Conservation (phyloP, 1,140 invertebrate species). For the Drosophila baimaii region DNA sequence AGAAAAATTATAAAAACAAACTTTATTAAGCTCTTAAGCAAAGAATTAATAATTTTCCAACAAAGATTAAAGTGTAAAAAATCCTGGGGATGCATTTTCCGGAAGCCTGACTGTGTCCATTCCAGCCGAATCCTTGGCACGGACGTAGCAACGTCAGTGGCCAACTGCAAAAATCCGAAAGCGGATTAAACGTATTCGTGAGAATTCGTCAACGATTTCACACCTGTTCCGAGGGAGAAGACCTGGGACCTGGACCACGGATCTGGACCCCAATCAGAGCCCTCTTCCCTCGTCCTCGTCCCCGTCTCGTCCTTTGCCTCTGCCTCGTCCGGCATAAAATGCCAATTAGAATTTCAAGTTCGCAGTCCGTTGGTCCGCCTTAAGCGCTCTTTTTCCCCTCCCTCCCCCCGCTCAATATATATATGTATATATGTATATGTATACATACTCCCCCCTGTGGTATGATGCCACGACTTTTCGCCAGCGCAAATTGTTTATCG, state of each 20-base stretch:
- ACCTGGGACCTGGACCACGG: slow-evolving; percentile 9
- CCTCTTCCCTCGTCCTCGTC: neutral
- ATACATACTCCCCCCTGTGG: slow-evolving; percentile 9
- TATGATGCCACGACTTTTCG: slow-evolving; percentile 36
- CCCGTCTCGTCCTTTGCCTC: neutral
- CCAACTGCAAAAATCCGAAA: slow-evolving; percentile 76
- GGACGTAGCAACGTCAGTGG: slow-evolving; percentile 22
- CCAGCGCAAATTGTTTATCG: slow-evolving; percentile 77
- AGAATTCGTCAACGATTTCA: slow-evolving; percentile 81
- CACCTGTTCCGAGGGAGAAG: slow-evolving; percentile 61
- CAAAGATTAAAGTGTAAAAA: too few relatives aligned
- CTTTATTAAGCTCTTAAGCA: too few relatives aligned
- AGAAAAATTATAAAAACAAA: too few relatives aligned
- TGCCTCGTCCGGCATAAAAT: slow-evolving; percentile 66
- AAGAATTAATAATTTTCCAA: too few relatives aligned
- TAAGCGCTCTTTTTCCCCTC: slow-evolving; percentile 23
- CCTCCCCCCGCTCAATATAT: neutral
- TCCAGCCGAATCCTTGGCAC: slow-evolving; percentile 26
- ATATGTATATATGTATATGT: too few relatives aligned
- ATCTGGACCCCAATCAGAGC: slow-evolving; percentile 11
- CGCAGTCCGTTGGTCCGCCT: slow-evolving; percentile 61
- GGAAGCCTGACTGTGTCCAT: slow-evolving; percentile 6
- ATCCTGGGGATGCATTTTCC: too few relatives aligned
- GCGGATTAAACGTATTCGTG: slow-evolving; percentile 82
- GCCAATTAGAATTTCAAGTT: slow-evolving; percentile 82